Base-by-base conservation (phyloP, 92 coral and sea anemone species). In the Porites divaricata region DNA sequence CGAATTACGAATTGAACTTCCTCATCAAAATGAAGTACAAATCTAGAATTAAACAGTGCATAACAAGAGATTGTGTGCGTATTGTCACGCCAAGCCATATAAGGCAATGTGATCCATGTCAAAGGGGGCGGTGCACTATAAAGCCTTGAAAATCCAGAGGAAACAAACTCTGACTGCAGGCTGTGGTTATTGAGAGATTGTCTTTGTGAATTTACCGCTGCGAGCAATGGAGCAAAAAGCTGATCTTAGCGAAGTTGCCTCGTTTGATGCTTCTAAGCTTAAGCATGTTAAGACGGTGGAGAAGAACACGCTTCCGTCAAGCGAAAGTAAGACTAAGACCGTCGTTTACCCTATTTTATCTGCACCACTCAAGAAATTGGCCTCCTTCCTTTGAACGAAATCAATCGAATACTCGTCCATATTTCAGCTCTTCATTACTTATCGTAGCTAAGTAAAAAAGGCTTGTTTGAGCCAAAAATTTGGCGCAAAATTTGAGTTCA, bases 251-350 rank as follows among this genome's bases (percentile, higher is more conserved):
- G 95, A 95, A 69, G 98, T 96, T 45, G 51, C 74, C 50, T 12
- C 78, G 45, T 96, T 96, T 71, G 98, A 94, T 84, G 59, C 94
- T n/a, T 72, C 80, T 16, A 95, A 94, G 82, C 97, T 96, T 53
- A 96, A 95, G 67, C 99, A 79, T 70, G 99, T 96, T 12, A 83
- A 86, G 81, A 89, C 99, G 8, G 89, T 81, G 1, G 99, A 96
- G 78, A 96, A 96, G 86, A 95, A 89, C 81, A 95, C 98, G 15
- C 85, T 96, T 58, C 99, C 99, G 12, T 79, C 91, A 56, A 92
- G 87, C 67, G 99, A 96, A 87, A 95, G 99, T 96, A 93, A 91
- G 95, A 28, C 10, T 1, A 17, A 21, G 57, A 19, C 19, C 1
- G 25, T 53, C 25, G 20, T 14, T 22, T 5, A 63, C 16, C 19